A percentile compares a stretch with the other conserved stretches of the same genome.
Conservation (phyloP, 2,888 invertebrate species). For the Trisateles emortualis region DNA sequence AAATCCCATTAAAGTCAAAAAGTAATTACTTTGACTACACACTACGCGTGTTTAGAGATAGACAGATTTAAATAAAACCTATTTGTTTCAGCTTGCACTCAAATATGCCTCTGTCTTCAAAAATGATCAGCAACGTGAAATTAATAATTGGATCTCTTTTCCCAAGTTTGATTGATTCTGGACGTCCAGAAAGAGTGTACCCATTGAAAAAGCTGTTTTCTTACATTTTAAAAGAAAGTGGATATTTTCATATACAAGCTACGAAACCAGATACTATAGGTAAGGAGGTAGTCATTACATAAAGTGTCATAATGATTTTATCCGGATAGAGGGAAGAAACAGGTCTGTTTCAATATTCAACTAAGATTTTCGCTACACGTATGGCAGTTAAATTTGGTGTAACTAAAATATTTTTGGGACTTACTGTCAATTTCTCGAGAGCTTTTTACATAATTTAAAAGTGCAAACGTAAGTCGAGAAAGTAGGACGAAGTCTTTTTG, state of each 20-base stretch:
- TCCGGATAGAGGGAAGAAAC: no score
- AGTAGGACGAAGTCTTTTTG: neutral
- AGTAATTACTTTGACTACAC: no score
- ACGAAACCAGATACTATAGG: slow-evolving; percentile 95
- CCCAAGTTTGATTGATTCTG: slow-evolving; percentile 79
- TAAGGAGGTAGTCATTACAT: slow-evolving; percentile 58
- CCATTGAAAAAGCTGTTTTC: slow-evolving; percentile 72
- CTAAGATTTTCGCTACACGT: no score
- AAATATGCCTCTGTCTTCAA: slow-evolving; percentile 88
- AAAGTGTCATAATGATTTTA: neutral
- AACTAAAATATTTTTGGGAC: no score
- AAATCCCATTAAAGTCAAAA: no score
- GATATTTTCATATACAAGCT: slow-evolving; percentile 92
- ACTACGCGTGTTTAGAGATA: neutral
- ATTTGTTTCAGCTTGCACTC: slow-evolving; percentile 87
- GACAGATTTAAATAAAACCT: neutral
- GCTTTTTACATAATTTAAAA: no score
- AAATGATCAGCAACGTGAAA: slow-evolving; percentile 65
- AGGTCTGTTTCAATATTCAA: no score
- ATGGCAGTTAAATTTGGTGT: no score
- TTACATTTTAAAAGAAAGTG: slow-evolving; percentile 80
- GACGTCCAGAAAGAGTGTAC: slow-evolving; percentile 78
- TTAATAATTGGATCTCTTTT: slow-evolving; percentile 79
- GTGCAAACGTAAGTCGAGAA: neutral
- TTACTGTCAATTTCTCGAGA: no score